These are phyloP conservation scores for Antechinus stuartii DNA, from an alignment of 2,113 vertebrate species.

Conservation along the genomic window DNA sequence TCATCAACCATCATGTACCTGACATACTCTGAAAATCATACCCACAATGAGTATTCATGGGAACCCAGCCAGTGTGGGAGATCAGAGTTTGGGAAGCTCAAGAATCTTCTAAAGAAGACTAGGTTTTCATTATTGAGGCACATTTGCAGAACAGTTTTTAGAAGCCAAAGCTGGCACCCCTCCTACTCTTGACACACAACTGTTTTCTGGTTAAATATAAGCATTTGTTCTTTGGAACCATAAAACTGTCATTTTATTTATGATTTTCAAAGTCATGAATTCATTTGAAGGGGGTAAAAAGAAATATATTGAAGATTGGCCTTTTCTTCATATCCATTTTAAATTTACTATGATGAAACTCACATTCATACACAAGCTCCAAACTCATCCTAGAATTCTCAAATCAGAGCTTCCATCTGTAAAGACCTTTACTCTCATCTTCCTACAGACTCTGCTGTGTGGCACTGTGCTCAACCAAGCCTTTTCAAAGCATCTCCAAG, in stretches of 20 bases:
- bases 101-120: conserved; percentile 10
- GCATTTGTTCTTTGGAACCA: conserved; percentile 18
- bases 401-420: background rate
- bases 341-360: background rate
- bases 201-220: conserved; percentile 19
- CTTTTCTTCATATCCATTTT: background rate
- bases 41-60: background rate
- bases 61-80: background rate
- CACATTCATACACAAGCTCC: background rate
- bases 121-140: background rate
- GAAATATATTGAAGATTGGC: background rate
- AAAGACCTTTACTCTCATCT: background rate
- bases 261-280: conserved; percentile 20
- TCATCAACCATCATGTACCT: conserved; percentile 10
- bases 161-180: conserved; percentile 25
- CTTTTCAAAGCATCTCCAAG: background rate
- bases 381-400: background rate
- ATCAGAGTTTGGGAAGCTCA: conserved; percentile 11
- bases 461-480: background rate
- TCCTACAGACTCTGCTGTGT: background rate
- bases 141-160: conserved; percentile 31
- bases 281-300: background rate
- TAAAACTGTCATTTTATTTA: background rate
- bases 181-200: background rate
- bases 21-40: conserved; percentile 36